Evolutionary conservation across 2,888 invertebrate genomes (phyloP), one percentile per base, ranked within the genome.

Genomic region (Caenorhabditis auriculariae): DNA sequence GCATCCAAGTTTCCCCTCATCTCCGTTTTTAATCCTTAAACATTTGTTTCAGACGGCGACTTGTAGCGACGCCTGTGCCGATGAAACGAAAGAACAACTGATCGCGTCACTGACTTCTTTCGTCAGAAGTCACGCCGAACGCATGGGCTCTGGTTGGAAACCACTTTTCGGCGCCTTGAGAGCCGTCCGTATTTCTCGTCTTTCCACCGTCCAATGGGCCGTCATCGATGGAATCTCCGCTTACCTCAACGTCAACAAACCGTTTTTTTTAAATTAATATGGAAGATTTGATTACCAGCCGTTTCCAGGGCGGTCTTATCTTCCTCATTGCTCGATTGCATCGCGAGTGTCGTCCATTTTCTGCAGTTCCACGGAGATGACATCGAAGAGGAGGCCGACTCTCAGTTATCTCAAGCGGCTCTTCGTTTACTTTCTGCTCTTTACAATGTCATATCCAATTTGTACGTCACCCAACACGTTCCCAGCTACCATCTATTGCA

Each of bases 91-190:
- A 85, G 87, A 87, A 76, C 84, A 91, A 89, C 92, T 96, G 75
- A 91, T 95, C 42, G 91, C 91, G 52, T 93, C 92, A 74, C 88
- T 95, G 45, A 93, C 93, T 82, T 93, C 93, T 83, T 91, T 95
- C 76, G 94, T 96, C 0, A 93, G 94, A 83, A 91, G 91, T 0
- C 93, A 91, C 47, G 57, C 64, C 12, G 70, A 70, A 27, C 63
- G 65, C 32, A 55, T 70, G 4, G 67, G 70, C 1, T 60, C 57
- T 17, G 70, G 67, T 2, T 96, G 95, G 95, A 86, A 94, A 51
- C 92, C 95, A 0, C 84, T 96, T 1, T 96, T 96, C 81, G 93
- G 93, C 12, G 93, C 94, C 0, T 84, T 96, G 41, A 87, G 93
- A 21, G 91, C 92, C 42, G 92, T 93, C 0, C 60, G 87, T 84